Evolutionary conservation across 2,113 vertebrate species (phyloP), one percentile per base, ranked within the genome.

Genomic region (Onychostoma macrolepis): DNA sequence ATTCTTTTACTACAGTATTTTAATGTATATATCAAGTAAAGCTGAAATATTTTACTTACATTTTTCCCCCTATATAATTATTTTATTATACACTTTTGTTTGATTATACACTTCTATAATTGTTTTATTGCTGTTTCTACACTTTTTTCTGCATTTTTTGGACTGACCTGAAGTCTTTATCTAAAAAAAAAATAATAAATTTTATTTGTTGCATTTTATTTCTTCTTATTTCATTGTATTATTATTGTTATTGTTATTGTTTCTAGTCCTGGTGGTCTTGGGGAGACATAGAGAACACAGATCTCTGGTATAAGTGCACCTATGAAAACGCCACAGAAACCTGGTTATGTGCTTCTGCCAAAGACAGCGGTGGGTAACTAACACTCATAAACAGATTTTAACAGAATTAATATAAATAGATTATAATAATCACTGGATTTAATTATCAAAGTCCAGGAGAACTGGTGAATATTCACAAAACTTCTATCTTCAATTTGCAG

Each of bases 251-350:
- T 30, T 83, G n/a, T n/a, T n/a, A n/a, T n/a, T 33, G 89, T 36
- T 41, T 80, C 33, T 87, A 98, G 97, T 96, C 95, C 45, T 97
- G 97, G 97, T 97, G 97, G 97, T 93, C 94, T 72, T 95, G 96
- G 92, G 94, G 93, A 0, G 91, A 91, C 33, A 88, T 93, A 61
- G 95, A 96, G 89, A 96, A 93, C 38, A 94, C 97, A 26, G 97
- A 97, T 86, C 94, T 97, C 5, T 97, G 96, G 97, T 95, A 96
- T 69, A 95, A 96, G 92, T 98, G 97, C 82, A 92, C 92, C 4
- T 93, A 94, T 80, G 93, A 94, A 87, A 96, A 95, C 84, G 83
- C 33, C 82, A 94, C 93, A 21, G 90, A 90, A 50, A 88, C 89
- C 0, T 97, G 96, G 97, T 24, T 93, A 69, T 98, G 97, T 88